A percentile compares a stretch with the other conserved stretches of the same genome.
These are phyloP conservation scores for Trinectes maculatus DNA, from an alignment of 2,113 vertebrate genomes.

Conservation along the genomic window DNA sequence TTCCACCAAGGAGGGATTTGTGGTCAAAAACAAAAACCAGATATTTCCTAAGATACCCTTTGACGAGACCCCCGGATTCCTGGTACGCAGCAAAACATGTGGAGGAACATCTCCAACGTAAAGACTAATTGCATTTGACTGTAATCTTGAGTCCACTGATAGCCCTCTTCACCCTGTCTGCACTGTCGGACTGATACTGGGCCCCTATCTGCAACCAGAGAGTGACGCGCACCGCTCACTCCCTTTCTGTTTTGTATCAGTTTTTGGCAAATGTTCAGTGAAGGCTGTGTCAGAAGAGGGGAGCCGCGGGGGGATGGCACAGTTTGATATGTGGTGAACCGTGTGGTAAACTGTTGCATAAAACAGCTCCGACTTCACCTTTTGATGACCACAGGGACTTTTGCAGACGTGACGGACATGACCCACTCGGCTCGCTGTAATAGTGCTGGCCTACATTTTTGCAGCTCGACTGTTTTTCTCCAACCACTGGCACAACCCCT, in stretches of 20 bases:
- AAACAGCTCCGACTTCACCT: slow-evolving; percentile 39
- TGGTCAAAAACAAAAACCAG: no score
- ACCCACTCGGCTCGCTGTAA: slow-evolving; percentile 31
- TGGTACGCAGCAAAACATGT: background rate
- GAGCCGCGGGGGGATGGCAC: background rate
- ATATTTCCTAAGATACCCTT: no score
- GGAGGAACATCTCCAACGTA: background rate
- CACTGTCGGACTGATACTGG: slow-evolving; percentile 24
- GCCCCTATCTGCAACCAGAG: slow-evolving; percentile 44
- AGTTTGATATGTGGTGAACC: slow-evolving; percentile 8
- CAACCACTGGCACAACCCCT: slow-evolving; percentile 41
- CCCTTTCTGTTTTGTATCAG: slow-evolving; percentile 60
- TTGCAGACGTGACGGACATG: background rate
- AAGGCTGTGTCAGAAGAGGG: slow-evolving; percentile 14
- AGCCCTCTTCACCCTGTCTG: background rate
- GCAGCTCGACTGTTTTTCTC: slow-evolving; percentile 32
- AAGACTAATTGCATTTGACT: slow-evolving; percentile 8
- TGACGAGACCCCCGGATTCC: no score
- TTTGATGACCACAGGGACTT: background rate
- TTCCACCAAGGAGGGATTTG: no score
- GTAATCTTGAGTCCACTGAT: background rate
- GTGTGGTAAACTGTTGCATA: slow-evolving; percentile 26
- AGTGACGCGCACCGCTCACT: slow-evolving; percentile 30
- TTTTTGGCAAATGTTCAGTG: slow-evolving; percentile 51
- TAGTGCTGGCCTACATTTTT: slow-evolving; percentile 37